Evolutionary conservation across 2,797 vertebrate genomes (phyloP).

Genomic region (Semaprochilodus insignis): DNA sequence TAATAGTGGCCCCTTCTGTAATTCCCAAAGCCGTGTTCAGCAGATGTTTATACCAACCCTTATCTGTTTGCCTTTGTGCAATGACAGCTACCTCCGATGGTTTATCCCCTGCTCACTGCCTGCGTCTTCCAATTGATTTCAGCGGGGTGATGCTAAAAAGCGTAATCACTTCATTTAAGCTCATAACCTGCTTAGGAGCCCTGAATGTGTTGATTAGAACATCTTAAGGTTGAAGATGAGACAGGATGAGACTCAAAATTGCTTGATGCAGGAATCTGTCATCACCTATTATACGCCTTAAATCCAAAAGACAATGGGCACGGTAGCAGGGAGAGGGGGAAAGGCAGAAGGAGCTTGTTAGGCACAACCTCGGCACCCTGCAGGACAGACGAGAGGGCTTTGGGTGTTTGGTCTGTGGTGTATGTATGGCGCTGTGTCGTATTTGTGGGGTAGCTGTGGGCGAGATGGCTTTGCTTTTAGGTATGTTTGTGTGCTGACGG

Average conservation of each 20-base stretch:
- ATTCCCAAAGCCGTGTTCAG: slow-evolving; percentile 18
- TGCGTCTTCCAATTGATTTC: slow-evolving; percentile 71
- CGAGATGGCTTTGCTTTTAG: not conserved
- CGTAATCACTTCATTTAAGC: slow-evolving; percentile 86
- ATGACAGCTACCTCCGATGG: slow-evolving; percentile 46
- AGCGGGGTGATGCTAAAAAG: slow-evolving; percentile 73
- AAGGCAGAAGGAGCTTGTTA: slow-evolving; percentile 40
- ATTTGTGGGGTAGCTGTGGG: slow-evolving; percentile 10
- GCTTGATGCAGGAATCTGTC: slow-evolving; percentile 84
- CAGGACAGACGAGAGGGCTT: not conserved
- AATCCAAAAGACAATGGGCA: slow-evolving; percentile 68
- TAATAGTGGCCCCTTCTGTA: not conserved
- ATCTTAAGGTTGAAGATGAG: slow-evolving; percentile 88
- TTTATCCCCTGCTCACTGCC: slow-evolving; percentile 66
- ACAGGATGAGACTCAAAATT: slow-evolving; percentile 85
- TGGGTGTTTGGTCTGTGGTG: slow-evolving; percentile 12
- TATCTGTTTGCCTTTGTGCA: slow-evolving; percentile 35
- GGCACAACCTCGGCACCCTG: slow-evolving; percentile 18
- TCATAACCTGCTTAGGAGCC: slow-evolving; percentile 88
- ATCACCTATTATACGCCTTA: slow-evolving; percentile 75
- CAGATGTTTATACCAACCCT: slow-evolving; percentile 6
- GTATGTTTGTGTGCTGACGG: not conserved
- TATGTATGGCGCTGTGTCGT: slow-evolving; percentile 21
- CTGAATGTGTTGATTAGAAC: slow-evolving; percentile 87
- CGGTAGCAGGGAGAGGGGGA: slow-evolving; percentile 34